These are phyloP conservation scores for Trichonephila clavipes DNA, from an alignment of 1,140 invertebrate genomes.

Conservation along the genomic window DNA sequence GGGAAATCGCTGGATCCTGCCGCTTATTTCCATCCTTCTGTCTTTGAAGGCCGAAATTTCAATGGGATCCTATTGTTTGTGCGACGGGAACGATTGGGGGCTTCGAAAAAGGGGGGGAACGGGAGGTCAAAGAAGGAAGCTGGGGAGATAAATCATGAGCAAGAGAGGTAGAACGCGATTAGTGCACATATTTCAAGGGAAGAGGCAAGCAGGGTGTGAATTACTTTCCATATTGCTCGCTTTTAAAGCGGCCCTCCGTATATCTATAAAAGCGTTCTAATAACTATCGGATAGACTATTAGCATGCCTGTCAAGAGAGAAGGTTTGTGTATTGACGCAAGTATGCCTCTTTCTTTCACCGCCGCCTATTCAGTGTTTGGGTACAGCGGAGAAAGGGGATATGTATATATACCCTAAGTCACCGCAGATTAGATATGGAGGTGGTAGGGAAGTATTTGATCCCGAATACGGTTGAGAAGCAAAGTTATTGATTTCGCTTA, in stretches of 20 bases:
- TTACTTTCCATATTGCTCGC: constrained; percentile 71
- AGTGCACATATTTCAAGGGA: constrained; percentile 58
- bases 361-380: constrained; percentile 43
- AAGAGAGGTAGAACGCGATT: constrained; percentile 49
- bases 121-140: constrained; percentile 55
- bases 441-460: constrained; percentile 55
- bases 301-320: constrained; percentile 69
- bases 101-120: background rate
- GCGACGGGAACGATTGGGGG: background rate
- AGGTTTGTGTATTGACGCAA: constrained; percentile 73
- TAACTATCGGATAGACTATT: constrained; percentile 75
- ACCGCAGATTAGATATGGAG: constrained; percentile 74
- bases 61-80: constrained; percentile 75
- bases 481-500: constrained; percentile 64
- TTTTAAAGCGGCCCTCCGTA: constrained; percentile 49
- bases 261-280: constrained; percentile 72
- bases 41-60: constrained; percentile 71
- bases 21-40: constrained; percentile 68
- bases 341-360: constrained; percentile 19
- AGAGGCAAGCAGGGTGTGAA: constrained; percentile 32
- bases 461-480: background rate
- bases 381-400: constrained; percentile 14
- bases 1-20: background rate
- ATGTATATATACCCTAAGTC: constrained; percentile 23
- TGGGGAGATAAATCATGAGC: constrained; percentile 68